Percentiles rank a stretch among this genome's conserved stretches.
Conservation (phyloP, 2,797 vertebrate species). For the Austrolebias charrua region DNA sequence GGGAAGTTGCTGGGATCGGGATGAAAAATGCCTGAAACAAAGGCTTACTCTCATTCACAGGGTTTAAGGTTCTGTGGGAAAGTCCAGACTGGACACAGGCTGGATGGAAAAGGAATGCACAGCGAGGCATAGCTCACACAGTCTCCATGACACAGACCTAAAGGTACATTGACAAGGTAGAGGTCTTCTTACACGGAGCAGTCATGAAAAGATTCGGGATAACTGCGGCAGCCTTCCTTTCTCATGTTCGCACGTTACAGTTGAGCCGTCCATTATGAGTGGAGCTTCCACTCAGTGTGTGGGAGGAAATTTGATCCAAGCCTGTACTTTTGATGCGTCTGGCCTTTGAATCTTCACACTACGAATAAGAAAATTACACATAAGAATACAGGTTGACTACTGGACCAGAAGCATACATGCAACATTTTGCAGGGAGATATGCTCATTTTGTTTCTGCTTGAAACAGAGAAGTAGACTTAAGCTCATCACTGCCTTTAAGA, state of each 20-base stretch:
- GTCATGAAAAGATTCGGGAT: slow-evolving; percentile 48
- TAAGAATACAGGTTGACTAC: background rate
- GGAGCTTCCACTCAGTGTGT: slow-evolving; percentile 12
- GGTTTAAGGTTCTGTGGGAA: slow-evolving; percentile 81
- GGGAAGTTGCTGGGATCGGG: slow-evolving; percentile 80
- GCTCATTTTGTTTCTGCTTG: slow-evolving; percentile 1
- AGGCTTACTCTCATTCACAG: slow-evolving; percentile 79
- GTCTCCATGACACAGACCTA: slow-evolving; percentile 63
- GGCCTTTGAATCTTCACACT: background rate
- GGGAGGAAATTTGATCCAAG: slow-evolving; percentile 11
- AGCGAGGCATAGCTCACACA: slow-evolving; percentile 70
- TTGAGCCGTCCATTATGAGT: slow-evolving; percentile 9
- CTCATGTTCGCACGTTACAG: slow-evolving; percentile 30
- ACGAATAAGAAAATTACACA: background rate
- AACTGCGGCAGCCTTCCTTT: slow-evolving; percentile 27
- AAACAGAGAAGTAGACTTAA: background rate
- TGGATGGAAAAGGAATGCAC: slow-evolving; percentile 76
- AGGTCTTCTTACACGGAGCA: slow-evolving; percentile 64
- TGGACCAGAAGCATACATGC: slow-evolving; percentile 2
- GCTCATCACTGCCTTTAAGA: slow-evolving; percentile 1
- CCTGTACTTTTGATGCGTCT: background rate
- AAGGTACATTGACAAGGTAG: slow-evolving; percentile 70
- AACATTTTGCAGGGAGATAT: background rate
- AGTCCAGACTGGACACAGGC: slow-evolving; percentile 76
- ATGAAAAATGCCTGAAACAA: slow-evolving; percentile 81